phyloP scores from a whole-genome alignment of 2,797 vertebrate genomes.

The Nyctalus aviator region DNA sequence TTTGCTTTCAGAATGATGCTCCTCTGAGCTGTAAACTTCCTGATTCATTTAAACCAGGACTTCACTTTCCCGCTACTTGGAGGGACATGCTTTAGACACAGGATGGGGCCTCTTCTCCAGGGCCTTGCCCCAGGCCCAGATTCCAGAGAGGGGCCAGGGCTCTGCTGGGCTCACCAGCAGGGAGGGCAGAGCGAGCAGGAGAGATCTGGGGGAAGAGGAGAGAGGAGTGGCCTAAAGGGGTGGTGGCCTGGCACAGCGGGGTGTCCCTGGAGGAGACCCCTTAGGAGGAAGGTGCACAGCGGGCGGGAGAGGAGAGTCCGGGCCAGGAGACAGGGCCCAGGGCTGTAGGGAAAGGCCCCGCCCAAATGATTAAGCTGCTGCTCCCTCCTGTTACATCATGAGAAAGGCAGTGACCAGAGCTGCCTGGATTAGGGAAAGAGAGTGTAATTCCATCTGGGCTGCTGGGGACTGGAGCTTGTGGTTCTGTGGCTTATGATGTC shows the following conservation, averaged over 20 bases:
- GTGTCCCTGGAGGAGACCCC: background rate
- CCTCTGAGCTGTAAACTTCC: background rate
- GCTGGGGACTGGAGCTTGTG: conserved; percentile 78
- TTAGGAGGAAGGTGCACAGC: background rate
- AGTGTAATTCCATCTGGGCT: conserved; percentile 81
- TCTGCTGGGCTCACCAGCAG: background rate
- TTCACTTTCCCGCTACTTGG: background rate
- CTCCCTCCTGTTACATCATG: conserved; percentile 69
- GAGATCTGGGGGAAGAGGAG: background rate
- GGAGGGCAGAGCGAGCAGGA: background rate
- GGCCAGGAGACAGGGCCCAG: too few species aligned
- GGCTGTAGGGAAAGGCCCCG: background rate
- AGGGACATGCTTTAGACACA: background rate
- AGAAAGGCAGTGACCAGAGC: conserved; percentile 77
- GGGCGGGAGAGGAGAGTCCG: background rate
- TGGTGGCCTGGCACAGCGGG: background rate
- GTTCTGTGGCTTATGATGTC: conserved; percentile 83
- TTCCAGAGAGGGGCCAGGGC: background rate
- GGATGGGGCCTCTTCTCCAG: background rate
- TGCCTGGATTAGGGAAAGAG: conserved; percentile 79
- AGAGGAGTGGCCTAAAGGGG: background rate
- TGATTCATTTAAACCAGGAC: background rate
- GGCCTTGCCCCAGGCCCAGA: background rate
- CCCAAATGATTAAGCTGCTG: conserved; percentile 61
- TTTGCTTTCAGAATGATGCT: background rate